phyloP scores from a whole-genome alignment of 2,888 invertebrate genomes.

The Ophion ventricosus region DNA sequence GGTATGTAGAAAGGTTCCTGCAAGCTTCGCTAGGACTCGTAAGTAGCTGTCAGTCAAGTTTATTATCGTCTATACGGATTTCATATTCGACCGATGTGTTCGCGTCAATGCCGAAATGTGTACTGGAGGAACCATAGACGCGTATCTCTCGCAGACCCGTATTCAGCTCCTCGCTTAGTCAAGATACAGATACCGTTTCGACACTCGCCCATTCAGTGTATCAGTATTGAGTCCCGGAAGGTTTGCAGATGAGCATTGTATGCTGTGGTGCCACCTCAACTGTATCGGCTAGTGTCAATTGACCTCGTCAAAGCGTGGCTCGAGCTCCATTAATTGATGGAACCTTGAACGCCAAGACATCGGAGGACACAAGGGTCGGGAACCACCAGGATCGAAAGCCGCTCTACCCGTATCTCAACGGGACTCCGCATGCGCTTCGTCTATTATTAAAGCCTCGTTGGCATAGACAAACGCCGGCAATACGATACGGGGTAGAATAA shows the following conservation, averaged over 20 bases:
- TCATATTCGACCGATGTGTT: slow-evolving; percentile 3
- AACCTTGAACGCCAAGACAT: slow-evolving; percentile 25
- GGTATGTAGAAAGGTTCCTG: neutral
- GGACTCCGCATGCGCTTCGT: slow-evolving; percentile 13
- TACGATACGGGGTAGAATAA: neutral
- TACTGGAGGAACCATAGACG: slow-evolving; percentile 4
- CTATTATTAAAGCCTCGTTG: slow-evolving; percentile 22
- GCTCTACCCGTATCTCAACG: slow-evolving; percentile 17
- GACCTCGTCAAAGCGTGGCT: slow-evolving; percentile 43
- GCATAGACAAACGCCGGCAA: neutral
- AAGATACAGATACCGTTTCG: slow-evolving; percentile 31
- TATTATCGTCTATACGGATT: neutral
- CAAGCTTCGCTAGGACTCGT: neutral
- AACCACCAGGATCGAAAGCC: slow-evolving; percentile 37
- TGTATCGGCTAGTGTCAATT: slow-evolving; percentile 17
- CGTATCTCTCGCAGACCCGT: slow-evolving; percentile 33
- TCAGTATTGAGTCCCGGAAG: slow-evolving; percentile 45
- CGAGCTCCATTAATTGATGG: slow-evolving; percentile 55
- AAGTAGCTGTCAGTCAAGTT: neutral
- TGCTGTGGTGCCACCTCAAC: slow-evolving; percentile 2
- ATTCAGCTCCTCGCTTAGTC: slow-evolving; percentile 43
- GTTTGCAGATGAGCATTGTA: slow-evolving; percentile 27
- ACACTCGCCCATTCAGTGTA: slow-evolving; percentile 12
- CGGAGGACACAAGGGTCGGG: slow-evolving; percentile 3
- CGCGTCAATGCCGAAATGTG: slow-evolving; percentile 5